Conservation (phyloP, 2,113 vertebrate genomes). For the Ameiurus melas region DNA sequence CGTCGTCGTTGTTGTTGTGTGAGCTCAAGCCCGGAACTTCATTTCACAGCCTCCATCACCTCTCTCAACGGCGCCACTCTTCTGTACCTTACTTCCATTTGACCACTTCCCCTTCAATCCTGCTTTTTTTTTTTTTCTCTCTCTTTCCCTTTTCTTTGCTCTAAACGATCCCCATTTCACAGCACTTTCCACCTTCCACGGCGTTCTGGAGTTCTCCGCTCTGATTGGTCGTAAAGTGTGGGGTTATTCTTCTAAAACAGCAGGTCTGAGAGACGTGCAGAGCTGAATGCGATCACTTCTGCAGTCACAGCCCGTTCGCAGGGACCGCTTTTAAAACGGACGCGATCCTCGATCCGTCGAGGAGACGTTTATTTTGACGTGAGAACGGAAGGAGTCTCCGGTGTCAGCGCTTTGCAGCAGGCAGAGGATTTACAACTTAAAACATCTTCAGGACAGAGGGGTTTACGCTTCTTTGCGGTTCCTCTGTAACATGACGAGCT, state of each 20-base stretch:
- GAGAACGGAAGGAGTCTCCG: neutral
- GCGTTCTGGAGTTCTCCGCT: neutral
- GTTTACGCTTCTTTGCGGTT: too few species aligned
- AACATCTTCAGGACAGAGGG: too few species aligned
- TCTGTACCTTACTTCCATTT: neutral
- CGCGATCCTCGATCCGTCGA: too few species aligned
- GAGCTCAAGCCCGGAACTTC: neutral
- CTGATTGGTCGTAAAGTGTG: neutral
- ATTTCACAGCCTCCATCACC: neutral
- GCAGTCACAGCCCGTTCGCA: neutral
- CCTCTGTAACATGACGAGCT: too few species aligned
- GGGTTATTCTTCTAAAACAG: neutral
- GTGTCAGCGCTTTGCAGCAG: too few species aligned
- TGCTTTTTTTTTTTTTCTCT: neutral
- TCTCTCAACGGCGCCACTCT: neutral
- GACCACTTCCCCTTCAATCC: neutral
- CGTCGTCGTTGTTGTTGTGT: neutral
- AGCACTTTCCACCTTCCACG: neutral
- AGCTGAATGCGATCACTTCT: neutral
- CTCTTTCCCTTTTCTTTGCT: neutral
- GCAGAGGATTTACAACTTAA: too few species aligned
- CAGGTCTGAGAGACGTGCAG: neutral
- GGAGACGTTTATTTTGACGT: too few species aligned
- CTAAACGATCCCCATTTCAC: neutral
- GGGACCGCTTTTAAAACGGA: too few species aligned